phyloP scores from a whole-genome alignment of 2,797 vertebrate species.

The Malacoraja senta region DNA sequence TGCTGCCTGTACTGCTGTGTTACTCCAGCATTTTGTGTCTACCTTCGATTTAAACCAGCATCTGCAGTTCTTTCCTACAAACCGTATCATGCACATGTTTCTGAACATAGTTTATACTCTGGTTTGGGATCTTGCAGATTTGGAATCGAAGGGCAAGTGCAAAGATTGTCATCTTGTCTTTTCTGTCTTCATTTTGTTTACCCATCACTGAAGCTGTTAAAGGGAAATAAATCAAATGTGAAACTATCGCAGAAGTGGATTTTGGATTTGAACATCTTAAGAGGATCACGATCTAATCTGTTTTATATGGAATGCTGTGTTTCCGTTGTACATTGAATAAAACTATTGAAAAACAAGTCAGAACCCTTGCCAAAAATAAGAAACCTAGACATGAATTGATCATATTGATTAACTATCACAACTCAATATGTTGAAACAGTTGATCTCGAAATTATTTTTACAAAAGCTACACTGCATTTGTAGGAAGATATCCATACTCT shows the following conservation, averaged over 20 bases:
- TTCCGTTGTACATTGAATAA: background rate
- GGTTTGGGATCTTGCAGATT: background rate
- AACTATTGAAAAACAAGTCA: background rate
- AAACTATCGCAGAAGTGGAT: background rate
- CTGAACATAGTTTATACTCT: background rate
- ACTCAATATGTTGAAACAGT: background rate
- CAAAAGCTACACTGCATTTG: background rate
- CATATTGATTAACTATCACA: background rate
- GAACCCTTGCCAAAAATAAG: background rate
- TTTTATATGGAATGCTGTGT: background rate
- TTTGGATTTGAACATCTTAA: background rate
- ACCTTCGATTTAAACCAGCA: no score
- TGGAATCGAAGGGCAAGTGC: background rate
- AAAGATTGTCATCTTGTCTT: background rate
- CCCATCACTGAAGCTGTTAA: background rate
- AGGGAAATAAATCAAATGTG: background rate
- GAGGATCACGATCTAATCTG: background rate
- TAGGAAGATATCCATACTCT: background rate
- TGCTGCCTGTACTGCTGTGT: no score
- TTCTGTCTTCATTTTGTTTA: background rate
- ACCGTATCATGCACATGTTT: background rate
- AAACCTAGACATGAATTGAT: background rate
- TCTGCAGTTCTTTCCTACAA: no score
- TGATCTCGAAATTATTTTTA: background rate
- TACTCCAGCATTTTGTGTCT: no score